phyloP scores from a whole-genome alignment of 2,888 invertebrate species.

The Sarcophaga carnaria region DNA sequence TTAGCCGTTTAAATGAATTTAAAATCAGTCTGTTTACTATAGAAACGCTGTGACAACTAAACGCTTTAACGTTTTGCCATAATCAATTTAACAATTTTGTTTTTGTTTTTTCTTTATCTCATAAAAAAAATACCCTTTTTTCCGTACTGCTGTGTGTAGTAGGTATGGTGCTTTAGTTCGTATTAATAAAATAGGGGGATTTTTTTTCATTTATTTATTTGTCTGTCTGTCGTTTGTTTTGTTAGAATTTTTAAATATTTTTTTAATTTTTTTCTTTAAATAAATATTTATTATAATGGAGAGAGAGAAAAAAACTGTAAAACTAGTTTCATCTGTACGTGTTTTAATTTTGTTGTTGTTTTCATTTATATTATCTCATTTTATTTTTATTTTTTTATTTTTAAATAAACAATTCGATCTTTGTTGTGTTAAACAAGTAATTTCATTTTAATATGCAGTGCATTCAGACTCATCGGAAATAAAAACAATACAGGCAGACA shows the following conservation, averaged over 20 bases:
- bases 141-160: background rate
- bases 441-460: background rate
- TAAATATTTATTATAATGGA: background rate
- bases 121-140: background rate
- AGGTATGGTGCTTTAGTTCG: background rate
- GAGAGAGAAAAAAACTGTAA: background rate
- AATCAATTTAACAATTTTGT: background rate
- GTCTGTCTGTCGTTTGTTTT: background rate
- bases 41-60: slow-evolving; percentile 23
- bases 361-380: background rate
- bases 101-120: too few species aligned
- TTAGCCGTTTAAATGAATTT: background rate
- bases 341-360: slow-evolving; percentile 7
- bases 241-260: slow-evolving; percentile 14
- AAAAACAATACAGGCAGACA: too few species aligned
- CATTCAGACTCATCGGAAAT: background rate
- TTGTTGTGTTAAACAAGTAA: background rate
- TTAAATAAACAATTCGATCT: background rate
- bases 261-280: background rate
- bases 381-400: background rate
- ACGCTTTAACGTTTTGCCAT: background rate
- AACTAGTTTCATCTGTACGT: slow-evolving; percentile 18
- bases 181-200: slow-evolving; percentile 15
- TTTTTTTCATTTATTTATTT: slow-evolving; percentile 14
- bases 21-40: slow-evolving; percentile 6